These are phyloP conservation scores for Dynastes hyllus DNA, from an alignment of 2,888 invertebrate genomes.

Conservation along the genomic window DNA sequence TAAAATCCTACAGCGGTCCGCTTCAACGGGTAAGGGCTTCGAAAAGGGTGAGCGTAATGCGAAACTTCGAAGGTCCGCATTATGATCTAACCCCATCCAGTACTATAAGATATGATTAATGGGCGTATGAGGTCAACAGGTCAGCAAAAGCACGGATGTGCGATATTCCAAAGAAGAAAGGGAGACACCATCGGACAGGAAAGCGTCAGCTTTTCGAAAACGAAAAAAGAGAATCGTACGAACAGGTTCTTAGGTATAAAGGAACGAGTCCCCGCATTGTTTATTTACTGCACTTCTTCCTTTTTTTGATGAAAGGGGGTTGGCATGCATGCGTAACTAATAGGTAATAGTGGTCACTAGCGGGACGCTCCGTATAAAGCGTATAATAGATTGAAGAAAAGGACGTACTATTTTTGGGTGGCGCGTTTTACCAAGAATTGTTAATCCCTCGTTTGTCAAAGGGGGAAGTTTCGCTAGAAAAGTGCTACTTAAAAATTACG, in stretches of 20 bases:
- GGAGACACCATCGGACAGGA: conserved; percentile 43
- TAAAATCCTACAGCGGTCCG: conserved; percentile 39
- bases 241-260: conserved; percentile 47
- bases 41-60: neutral
- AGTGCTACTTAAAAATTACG: neutral
- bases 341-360: conserved; percentile 51
- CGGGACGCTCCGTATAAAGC: conserved; percentile 16
- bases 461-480: conserved; percentile 17
- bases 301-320: conserved; percentile 52
- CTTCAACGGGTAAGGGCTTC: neutral
- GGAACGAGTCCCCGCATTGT: conserved; percentile 42
- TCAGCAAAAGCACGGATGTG: conserved; percentile 59
- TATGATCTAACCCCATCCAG: conserved; percentile 64
- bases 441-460: conserved; percentile 34
- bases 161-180: conserved; percentile 22
- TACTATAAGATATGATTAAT: conserved; percentile 72
- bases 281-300: conserved; percentile 44
- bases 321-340: conserved; percentile 67
- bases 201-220: conserved; percentile 41
- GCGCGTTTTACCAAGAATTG: conserved; percentile 33
- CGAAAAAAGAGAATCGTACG: conserved; percentile 17
- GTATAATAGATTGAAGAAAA: conserved; percentile 9
- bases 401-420: conserved; percentile 5
- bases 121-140: conserved; percentile 70
- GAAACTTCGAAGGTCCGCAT: conserved; percentile 54